These are phyloP conservation scores for Eulimnadia texana DNA, from an alignment of 1,140 invertebrate genomes.

Conservation along the genomic window DNA sequence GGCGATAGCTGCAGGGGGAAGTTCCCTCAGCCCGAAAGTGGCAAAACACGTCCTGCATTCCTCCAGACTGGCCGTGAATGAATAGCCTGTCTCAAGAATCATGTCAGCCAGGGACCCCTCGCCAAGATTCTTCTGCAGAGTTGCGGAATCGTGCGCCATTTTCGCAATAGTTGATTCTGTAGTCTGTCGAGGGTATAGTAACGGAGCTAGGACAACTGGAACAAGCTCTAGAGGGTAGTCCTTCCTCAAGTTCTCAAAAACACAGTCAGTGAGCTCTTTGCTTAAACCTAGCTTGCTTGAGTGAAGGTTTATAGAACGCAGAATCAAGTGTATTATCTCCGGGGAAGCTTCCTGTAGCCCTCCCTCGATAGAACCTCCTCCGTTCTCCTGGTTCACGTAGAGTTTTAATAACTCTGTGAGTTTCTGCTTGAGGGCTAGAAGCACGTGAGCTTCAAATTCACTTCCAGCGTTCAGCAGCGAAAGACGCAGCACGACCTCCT, in stretches of 20 bases:
- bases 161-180: slow-evolving; percentile 52
- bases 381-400: slow-evolving; percentile 51
- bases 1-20: slow-evolving; percentile 64
- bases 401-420: slow-evolving; percentile 69
- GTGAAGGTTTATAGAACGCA: slow-evolving; percentile 42
- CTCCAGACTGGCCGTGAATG: slow-evolving; percentile 70
- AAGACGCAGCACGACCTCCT: slow-evolving; percentile 78
- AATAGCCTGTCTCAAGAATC: slow-evolving; percentile 76
- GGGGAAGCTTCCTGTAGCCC: slow-evolving; percentile 74
- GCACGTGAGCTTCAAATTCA: slow-evolving; percentile 50
- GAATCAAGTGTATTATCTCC: slow-evolving; percentile 70
- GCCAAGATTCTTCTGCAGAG: slow-evolving; percentile 45
- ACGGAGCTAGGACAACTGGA: slow-evolving; percentile 70
- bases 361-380: slow-evolving; percentile 38
- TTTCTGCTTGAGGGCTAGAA: slow-evolving; percentile 59
- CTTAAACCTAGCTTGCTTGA: slow-evolving; percentile 34
- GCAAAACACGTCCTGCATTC: slow-evolving; percentile 71
- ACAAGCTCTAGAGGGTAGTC: slow-evolving; percentile 77
- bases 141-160: slow-evolving; percentile 31
- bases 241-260: slow-evolving; percentile 59
- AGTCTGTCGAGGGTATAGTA: slow-evolving; percentile 59
- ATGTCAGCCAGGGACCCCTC: slow-evolving; percentile 44
- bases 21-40: slow-evolving; percentile 50
- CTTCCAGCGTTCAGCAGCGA: slow-evolving; percentile 64
- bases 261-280: slow-evolving; percentile 56